phyloP scores from a whole-genome alignment of 2,797 vertebrate genomes.

The Sebastes taczanowskii region DNA sequence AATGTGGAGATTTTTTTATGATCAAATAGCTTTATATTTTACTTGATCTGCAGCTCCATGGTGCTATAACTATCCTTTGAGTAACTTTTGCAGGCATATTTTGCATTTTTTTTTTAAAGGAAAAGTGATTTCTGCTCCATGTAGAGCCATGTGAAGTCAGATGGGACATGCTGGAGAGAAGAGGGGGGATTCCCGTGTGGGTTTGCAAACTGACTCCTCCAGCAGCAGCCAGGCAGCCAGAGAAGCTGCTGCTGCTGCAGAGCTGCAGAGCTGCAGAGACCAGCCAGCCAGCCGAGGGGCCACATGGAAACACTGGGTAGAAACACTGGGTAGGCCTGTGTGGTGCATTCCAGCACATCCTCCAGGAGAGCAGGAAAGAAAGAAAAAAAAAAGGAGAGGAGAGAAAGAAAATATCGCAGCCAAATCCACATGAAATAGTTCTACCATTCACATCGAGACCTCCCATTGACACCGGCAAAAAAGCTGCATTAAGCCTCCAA shows the following conservation, averaged over 20 bases:
- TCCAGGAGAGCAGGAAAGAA: slow-evolving; percentile 81
- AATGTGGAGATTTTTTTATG: slow-evolving; percentile 33
- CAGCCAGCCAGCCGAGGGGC: slow-evolving; percentile 76
- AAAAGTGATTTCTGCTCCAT: slow-evolving; percentile 78
- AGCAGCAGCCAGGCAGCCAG: slow-evolving; percentile 46
- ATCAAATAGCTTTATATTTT: slow-evolving; percentile 48
- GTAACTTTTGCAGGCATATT: slow-evolving; percentile 28
- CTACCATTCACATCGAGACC: slow-evolving; percentile 88
- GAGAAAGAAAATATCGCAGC: slow-evolving; percentile 85
- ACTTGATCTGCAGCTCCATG: slow-evolving; percentile 37
- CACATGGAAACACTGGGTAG: slow-evolving; percentile 93
- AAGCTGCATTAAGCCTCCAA: slow-evolving; percentile 75
- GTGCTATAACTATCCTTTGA: neutral
- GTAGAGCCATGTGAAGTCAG: slow-evolving; percentile 84
- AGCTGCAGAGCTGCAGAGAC: slow-evolving; percentile 79
- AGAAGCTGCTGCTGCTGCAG: slow-evolving; percentile 58
- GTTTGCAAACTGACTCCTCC: slow-evolving; percentile 88
- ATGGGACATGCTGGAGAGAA: slow-evolving; percentile 70
- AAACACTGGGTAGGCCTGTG: slow-evolving; percentile 89
- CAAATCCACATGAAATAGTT: slow-evolving; percentile 91
- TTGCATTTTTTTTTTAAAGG: neutral
- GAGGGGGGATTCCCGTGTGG: slow-evolving; percentile 86
- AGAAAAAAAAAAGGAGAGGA: slow-evolving; percentile 22
- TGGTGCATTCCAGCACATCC: slow-evolving; percentile 94
- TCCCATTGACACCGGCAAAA: slow-evolving; percentile 85